Evolutionary conservation across 2,888 invertebrate species (phyloP).

Genomic region (Heliconius sara): DNA sequence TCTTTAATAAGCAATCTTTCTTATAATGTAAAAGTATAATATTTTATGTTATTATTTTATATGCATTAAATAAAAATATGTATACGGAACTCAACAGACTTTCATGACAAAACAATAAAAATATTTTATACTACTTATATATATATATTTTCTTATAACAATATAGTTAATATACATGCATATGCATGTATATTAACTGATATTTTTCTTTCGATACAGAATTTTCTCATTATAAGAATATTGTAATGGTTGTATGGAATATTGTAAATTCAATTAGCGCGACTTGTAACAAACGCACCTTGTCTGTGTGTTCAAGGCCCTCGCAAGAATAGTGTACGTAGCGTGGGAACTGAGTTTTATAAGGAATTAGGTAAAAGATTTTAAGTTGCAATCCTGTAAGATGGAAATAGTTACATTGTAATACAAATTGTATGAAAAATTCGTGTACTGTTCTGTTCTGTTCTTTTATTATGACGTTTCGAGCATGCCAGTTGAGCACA

Average conservation of each 20-base stretch:
- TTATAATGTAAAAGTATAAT: neutral
- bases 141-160: neutral
- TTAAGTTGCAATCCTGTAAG: neutral
- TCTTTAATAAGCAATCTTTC: neutral
- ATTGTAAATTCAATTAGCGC: slow-evolving; percentile 39
- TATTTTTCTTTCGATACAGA: slow-evolving; percentile 1
- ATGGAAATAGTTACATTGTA: neutral
- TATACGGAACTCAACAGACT: neutral
- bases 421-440: neutral
- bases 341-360: slow-evolving; percentile 42
- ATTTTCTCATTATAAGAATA: slow-evolving; percentile 29
- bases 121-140: neutral
- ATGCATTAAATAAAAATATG: neutral
- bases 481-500: no score
- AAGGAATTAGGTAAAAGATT: slow-evolving; percentile 33
- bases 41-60: neutral
- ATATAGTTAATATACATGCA: no score
- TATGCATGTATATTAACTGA: neutral
- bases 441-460: no score
- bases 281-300: slow-evolving; percentile 37
- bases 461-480: neutral
- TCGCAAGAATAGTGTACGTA: slow-evolving; percentile 32
- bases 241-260: slow-evolving; percentile 19
- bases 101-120: neutral
- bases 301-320: slow-evolving; percentile 41